Evolutionary conservation across 2,797 vertebrate genomes (phyloP), one percentile per base, ranked within the genome.

Genomic region (Chaenodraco wilsoni): DNA sequence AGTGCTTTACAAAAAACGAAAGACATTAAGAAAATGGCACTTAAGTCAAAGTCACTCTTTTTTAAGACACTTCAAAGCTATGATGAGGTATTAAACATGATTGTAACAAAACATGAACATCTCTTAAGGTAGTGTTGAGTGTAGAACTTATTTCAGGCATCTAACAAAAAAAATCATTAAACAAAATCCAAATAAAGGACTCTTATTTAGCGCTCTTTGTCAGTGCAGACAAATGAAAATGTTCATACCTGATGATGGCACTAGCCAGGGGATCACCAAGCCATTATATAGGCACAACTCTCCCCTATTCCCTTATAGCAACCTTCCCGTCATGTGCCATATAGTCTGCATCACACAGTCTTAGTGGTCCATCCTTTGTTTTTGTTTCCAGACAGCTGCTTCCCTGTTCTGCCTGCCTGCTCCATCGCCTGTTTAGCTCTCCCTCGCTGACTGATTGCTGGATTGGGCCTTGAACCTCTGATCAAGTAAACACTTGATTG

Each of bases 401-500:
- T 64, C 51, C 50, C 9, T 3, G 17, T 65, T 61, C 67, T 4
- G 27, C 61, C 61, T 59, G 66, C 71, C 56, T 55, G 57, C 21
- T 23, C 17, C 15, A 37, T 56, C 3, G 51, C 51, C 57, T 27
- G 52, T 63, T 64, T 50, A 41, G 59, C 71, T 68, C 16, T 41
- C 51, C 51, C 51, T 33, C 17, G 33, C 48, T 81, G 68, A 72
- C 78, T 58, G 54, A 81, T 72, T 50, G 62, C 69, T 23, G 14
- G 55, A 33, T 45, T 43, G 69, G 49, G 59, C 69, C 74, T 65
- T 52, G 60, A 81, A 69, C 73, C 37, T 60, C 74, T 49, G 40
- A 63, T 48, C 51, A 45, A 17, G 41, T 21, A 43, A 55, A 51
- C 33, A 12, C 52, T 48, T 41, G 51, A 79, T 57, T 50, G 44